A percentile compares a stretch with the other conserved stretches of the same genome.
Evolutionary conservation across 2,113 vertebrate genomes (phyloP).

Genomic region (Symphodus melops): DNA sequence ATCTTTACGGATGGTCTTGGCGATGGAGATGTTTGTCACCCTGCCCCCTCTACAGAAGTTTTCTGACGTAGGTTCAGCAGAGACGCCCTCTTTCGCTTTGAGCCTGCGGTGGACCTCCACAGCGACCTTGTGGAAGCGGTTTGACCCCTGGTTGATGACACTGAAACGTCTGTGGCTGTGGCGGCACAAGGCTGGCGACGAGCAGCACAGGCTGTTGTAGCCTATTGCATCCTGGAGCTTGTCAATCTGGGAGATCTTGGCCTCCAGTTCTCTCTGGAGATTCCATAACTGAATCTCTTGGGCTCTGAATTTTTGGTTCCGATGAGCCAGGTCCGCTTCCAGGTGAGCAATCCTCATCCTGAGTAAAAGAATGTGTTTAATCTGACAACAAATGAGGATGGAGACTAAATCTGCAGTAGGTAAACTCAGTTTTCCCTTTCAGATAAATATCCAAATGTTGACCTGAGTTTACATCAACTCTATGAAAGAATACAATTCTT

Average conservation of each 20-base stretch:
- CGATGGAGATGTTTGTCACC: conserved; percentile 48
- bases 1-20: conserved; percentile 76
- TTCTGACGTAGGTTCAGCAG: conserved; percentile 84
- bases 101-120: conserved; percentile 83
- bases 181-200: conserved; percentile 35
- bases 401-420: too few species aligned
- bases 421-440: too few species aligned
- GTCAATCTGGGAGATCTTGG: conserved; percentile 81
- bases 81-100: conserved; percentile 86
- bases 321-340: conserved; percentile 75
- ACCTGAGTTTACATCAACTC: too few species aligned
- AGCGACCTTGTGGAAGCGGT: conserved; percentile 81
- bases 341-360: conserved; percentile 75
- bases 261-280: conserved; percentile 80
- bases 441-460: too few species aligned
- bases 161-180: conserved; percentile 72
- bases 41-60: conserved; percentile 74
- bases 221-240: conserved; percentile 86
- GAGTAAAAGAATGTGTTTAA: background rate
- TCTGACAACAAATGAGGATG: background rate
- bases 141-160: conserved; percentile 82
- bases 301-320: conserved; percentile 70
- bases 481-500: too few species aligned
- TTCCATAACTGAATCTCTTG: conserved; percentile 73
- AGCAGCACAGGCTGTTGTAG: conserved; percentile 68